Base-by-base conservation (phyloP, 2,888 invertebrate genomes). In the Gerris lacustris region DNA sequence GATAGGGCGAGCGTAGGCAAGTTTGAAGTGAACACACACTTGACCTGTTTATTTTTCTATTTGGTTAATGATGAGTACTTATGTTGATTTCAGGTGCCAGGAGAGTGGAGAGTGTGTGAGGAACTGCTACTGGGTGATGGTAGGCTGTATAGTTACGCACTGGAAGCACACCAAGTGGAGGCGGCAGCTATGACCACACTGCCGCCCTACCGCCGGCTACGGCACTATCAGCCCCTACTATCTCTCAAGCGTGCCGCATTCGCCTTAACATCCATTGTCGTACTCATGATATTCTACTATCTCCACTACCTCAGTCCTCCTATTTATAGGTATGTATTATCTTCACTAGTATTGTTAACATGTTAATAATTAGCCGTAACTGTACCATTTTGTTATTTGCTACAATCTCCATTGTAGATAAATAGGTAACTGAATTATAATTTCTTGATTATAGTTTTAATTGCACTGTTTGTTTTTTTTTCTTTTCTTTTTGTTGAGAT, bases 41-140 rank as follows among this genome's bases (percentile, higher is more conserved):
- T 6, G 47, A 7, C 11, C 6, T 11, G 47, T 47, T 47, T 47
- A 11, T 11, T 55, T 55, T 55, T 11, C 15, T 55, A 11, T 55
- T 55, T 55, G 5, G 9, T 55, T 9, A 55, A 9, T 55, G 9
- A 15, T 9, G 2, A 11, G 6, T 47, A 9, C 15, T 55, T 55
- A 5, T 11, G 9, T 15, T 55, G 55, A 11, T 55, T 9, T 15
- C 15, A 55, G 55, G 55, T 55, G 55, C 11, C 15, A 11, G 9
- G 9, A 55, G 15, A 55, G 55, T 55, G 55, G 55, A 55, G 55
- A 69, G 11, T 73, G 67, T 64, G 68, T 70, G 7, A 73, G 74
- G 6, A 74, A 67, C 6, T 71, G 70, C 67, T 73, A 69, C 31
- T 64, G 64, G 64, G 64, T 64, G 64, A 64, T 64, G 64, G 18